phyloP scores from a whole-genome alignment of 30 jellyfish, hydroid and myxozoan species.

The Hydractinia symbiolongicarpus region DNA sequence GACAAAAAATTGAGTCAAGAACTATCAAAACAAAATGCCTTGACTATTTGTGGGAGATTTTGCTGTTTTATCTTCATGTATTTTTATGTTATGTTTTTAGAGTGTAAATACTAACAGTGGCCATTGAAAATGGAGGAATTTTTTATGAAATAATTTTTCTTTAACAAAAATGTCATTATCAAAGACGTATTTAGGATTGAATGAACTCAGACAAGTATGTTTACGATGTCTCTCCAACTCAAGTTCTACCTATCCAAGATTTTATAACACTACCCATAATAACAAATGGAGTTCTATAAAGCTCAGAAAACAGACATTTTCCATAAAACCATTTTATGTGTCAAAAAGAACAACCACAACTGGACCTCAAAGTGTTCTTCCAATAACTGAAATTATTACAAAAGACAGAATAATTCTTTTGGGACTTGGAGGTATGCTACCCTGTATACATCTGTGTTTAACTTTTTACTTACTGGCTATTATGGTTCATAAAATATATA shows the following conservation, averaged over 20 bases:
- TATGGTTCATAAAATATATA: background rate
- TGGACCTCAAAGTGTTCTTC: background rate
- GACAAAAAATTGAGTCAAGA: no score
- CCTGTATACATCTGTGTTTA: no score
- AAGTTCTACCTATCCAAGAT: background rate
- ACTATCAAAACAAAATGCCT: no score
- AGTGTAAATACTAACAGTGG: no score
- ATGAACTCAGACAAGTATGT: constrained; percentile 15
- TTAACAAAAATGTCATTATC: background rate
- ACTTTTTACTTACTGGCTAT: no score
- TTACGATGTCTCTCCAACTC: background rate
- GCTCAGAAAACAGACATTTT: background rate
- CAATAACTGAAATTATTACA: background rate
- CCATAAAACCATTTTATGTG: background rate
- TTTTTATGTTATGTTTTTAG: no score
- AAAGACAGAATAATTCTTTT: constrained; percentile 24
- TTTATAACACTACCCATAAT: background rate
- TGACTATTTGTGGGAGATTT: no score
- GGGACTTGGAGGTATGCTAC: constrained; percentile 14
- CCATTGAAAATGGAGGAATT: no score
- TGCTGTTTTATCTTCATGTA: no score
- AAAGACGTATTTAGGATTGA: background rate
- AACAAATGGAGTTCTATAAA: background rate
- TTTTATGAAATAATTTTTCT: no score
- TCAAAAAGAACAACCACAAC: background rate